A percentile compares a stretch with the other conserved stretches of the same genome.
Conservation (phyloP, 2,797 vertebrate species). For the Glossophaga mutica region DNA sequence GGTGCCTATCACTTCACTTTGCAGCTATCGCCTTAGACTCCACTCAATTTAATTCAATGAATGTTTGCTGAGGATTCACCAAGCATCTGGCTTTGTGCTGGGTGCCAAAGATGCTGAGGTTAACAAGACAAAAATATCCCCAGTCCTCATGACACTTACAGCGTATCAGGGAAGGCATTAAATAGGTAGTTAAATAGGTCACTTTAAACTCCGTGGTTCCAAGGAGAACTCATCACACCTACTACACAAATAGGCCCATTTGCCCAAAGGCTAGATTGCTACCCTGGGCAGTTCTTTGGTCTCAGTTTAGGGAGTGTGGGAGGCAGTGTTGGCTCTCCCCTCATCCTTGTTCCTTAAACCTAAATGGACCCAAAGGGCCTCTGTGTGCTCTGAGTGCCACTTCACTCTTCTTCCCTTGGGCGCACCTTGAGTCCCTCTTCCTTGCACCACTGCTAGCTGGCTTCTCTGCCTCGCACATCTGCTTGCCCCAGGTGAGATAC, state of each 20-base stretch:
- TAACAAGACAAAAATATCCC: neutral
- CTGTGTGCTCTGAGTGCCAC: neutral
- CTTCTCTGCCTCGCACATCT: neutral
- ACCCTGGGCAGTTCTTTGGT: neutral
- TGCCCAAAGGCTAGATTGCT: neutral
- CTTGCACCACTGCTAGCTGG: neutral
- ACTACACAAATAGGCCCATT: neutral
- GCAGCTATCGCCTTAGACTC: neutral
- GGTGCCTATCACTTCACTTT: neutral
- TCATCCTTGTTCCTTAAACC: neutral
- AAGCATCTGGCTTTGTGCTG: neutral
- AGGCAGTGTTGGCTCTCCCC: neutral
- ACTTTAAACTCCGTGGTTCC: neutral
- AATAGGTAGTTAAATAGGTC: neutral
- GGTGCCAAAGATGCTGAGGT: neutral
- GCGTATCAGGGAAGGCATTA: neutral
- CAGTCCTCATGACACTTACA: neutral
- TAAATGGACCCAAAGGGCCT: neutral
- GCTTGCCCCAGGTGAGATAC: neutral
- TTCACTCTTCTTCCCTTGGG: neutral
- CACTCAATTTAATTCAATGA: neutral
- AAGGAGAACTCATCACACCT: neutral
- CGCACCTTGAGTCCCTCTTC: neutral
- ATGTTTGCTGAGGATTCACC: neutral
- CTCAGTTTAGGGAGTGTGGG: neutral